phyloP scores from a whole-genome alignment of 92 coral and sea anemone species.

The Paramuricea clavata region DNA sequence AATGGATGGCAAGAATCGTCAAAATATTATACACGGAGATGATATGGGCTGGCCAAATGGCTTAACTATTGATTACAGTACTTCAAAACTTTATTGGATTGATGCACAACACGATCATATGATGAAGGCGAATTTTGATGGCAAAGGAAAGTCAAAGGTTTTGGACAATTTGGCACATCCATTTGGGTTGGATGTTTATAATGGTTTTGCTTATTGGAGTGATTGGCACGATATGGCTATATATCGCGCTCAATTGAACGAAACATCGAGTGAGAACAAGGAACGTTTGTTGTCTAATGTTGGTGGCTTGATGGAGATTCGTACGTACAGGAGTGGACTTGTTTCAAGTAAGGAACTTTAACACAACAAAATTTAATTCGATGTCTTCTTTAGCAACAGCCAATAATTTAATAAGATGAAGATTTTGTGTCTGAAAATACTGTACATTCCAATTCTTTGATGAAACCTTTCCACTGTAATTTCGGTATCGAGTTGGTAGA shows the following conservation, averaged over 20 bases:
- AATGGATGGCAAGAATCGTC: constrained; percentile 92
- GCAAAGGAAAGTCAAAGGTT: constrained; percentile 64
- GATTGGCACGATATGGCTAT: constrained; percentile 79
- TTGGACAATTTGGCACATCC: constrained; percentile 73
- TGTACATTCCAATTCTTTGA: too few species aligned
- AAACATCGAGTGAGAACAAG: constrained; percentile 51
- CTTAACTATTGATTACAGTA: constrained; percentile 76
- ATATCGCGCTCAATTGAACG: constrained; percentile 57
- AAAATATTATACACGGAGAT: constrained; percentile 66
- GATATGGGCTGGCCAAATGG: constrained; percentile 89
- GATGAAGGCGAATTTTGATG: constrained; percentile 74
- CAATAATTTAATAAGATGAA: too few species aligned
- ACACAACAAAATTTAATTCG: neutral
- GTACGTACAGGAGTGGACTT: constrained; percentile 68
- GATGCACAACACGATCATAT: constrained; percentile 76
- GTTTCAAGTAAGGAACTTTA: constrained; percentile 73
- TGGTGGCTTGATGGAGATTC: constrained; percentile 81
- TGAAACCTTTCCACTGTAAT: too few species aligned
- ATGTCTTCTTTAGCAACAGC: too few species aligned
- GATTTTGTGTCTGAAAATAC: too few species aligned
- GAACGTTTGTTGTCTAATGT: constrained; percentile 75
- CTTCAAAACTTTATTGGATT: constrained; percentile 82
- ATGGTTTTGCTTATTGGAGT: constrained; percentile 87
- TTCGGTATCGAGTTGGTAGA: too few species aligned
- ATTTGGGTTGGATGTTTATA: constrained; percentile 84